Conservation (phyloP, 2,113 vertebrate genomes). For the Periophthalmodon schlosseri region DNA sequence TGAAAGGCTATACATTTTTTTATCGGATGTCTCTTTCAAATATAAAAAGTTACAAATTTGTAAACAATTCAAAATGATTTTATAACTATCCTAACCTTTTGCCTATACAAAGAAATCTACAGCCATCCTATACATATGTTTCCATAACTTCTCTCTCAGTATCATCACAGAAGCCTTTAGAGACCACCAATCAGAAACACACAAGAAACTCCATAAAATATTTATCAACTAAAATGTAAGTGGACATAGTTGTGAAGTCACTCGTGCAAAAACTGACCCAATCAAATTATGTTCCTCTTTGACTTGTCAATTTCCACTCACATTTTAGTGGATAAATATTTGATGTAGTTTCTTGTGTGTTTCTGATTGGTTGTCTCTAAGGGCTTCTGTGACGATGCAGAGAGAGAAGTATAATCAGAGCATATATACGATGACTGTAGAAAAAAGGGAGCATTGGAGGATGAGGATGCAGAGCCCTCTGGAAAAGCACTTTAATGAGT, state of each 20-base stretch:
- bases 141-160: conserved; percentile 1
- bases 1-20: no score
- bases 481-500: conserved; percentile 51
- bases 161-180: conserved; percentile 16
- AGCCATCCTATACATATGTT: conserved; percentile 17
- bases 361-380: conserved; percentile 6
- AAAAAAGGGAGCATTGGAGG: neutral
- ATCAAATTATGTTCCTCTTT: neutral
- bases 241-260: neutral
- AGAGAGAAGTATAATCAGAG: conserved; percentile 17
- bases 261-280: no score
- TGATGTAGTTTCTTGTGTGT: conserved; percentile 14
- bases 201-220: conserved; percentile 22
- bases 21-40: no score
- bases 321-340: conserved; percentile 22
- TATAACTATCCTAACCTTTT: no score
- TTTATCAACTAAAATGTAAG: conserved; percentile 5
- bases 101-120: neutral
- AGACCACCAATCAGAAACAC: conserved; percentile 8
- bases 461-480: conserved; percentile 25
- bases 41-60: no score
- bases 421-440: conserved; percentile 18
- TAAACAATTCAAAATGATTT: no score
- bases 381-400: conserved; percentile 12
- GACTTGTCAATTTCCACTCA: neutral